These are phyloP conservation scores for Ceyx melanurus DNA, from an alignment of 2,113 vertebrate genomes.

Conservation along the genomic window DNA sequence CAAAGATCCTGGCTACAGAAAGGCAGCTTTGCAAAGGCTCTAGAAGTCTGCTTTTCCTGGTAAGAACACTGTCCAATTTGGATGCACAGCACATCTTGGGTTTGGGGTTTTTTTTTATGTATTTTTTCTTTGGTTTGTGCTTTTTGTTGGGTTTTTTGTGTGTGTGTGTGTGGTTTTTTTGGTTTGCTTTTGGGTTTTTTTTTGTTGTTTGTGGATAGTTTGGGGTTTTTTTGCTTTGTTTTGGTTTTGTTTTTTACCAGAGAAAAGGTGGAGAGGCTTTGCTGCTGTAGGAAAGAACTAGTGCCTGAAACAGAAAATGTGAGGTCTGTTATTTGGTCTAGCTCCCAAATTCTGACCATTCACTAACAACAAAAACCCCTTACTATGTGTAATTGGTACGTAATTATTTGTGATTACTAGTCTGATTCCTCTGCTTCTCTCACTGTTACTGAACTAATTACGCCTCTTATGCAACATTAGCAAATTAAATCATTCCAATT, in stretches of 20 bases:
- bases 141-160: not conserved
- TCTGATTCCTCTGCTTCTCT: slow-evolving; percentile 64
- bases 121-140: no score
- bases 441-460: slow-evolving; percentile 72
- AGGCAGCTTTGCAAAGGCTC: slow-evolving; percentile 65
- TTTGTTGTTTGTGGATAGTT: no score
- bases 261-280: slow-evolving; percentile 31
- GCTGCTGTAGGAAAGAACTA: not conserved
- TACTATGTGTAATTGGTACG: slow-evolving; percentile 58
- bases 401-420: slow-evolving; percentile 72
- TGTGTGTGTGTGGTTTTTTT: not conserved
- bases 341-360: slow-evolving; percentile 51
- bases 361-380: slow-evolving; percentile 49
- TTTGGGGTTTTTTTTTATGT: not conserved
- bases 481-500: slow-evolving; percentile 72
- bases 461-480: slow-evolving; percentile 70
- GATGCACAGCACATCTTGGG: slow-evolving; percentile 38
- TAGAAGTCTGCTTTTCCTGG: slow-evolving; percentile 59
- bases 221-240: no score
- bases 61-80: slow-evolving; percentile 24
- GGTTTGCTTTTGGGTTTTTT: no score
- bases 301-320: slow-evolving; percentile 8
- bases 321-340: slow-evolving; percentile 52
- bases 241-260: not conserved
- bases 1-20: slow-evolving; percentile 68